A percentile compares a stretch with the other conserved stretches of the same genome.
These are phyloP conservation scores for Drosophila ironensis DNA, from an alignment of 1,140 invertebrate genomes.

Conservation along the genomic window DNA sequence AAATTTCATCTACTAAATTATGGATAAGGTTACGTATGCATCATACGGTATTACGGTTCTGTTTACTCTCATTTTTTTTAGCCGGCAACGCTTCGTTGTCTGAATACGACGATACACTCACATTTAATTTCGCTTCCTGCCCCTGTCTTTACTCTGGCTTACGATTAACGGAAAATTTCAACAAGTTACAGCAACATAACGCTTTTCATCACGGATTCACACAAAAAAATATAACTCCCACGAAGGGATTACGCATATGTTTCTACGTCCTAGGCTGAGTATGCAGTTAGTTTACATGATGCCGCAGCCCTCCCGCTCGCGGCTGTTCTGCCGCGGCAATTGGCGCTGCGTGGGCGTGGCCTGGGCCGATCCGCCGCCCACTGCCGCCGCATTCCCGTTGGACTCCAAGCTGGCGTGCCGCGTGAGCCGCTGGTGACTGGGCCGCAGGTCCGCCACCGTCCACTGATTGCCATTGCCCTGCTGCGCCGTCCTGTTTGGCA, in stretches of 20 bases:
- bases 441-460: slow-evolving; percentile 26
- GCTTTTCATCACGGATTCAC: slow-evolving; percentile 23
- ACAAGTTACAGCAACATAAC: slow-evolving; percentile 48
- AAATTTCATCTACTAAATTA: slow-evolving; percentile 78
- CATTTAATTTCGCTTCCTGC: neutral
- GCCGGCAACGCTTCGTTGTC: slow-evolving; percentile 52
- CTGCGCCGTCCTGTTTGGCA: slow-evolving; percentile 54
- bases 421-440: slow-evolving; percentile 54
- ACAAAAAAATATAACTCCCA: slow-evolving; percentile 35
- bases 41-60: slow-evolving; percentile 52
- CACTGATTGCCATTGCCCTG: slow-evolving; percentile 50
- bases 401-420: slow-evolving; percentile 66
- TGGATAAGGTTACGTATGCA: slow-evolving; percentile 55
- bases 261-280: slow-evolving; percentile 59
- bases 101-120: slow-evolving; percentile 2
- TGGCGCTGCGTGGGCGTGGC: slow-evolving; percentile 53
- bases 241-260: slow-evolving; percentile 15
- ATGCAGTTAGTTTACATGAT: slow-evolving; percentile 60
- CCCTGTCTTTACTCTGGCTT: slow-evolving; percentile 13
- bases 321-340: slow-evolving; percentile 38
- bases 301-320: slow-evolving; percentile 53
- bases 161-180: slow-evolving; percentile 56
- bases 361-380: slow-evolving; percentile 41
- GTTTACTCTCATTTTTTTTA: slow-evolving; percentile 30
- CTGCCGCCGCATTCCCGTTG: slow-evolving; percentile 28